Conservation (phyloP, 1,140 invertebrate species). For the Sarcophaga bullata region DNA sequence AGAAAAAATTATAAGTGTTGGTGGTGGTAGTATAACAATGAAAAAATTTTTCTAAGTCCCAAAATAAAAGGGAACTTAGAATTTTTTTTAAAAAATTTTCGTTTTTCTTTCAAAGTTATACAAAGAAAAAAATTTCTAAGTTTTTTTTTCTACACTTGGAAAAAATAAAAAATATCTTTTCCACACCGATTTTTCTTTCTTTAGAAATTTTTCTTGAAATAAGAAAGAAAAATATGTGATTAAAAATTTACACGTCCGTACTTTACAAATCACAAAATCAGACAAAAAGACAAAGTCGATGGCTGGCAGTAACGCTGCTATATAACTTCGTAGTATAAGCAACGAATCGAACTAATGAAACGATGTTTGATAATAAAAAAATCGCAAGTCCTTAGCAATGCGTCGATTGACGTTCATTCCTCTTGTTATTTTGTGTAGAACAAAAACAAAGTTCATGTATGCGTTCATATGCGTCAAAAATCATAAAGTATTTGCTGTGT, state of each 20-base stretch:
- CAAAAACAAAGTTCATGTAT: constrained; percentile 22
- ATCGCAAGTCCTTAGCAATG: constrained; percentile 31
- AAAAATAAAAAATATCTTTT: no score
- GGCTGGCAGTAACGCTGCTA: constrained; percentile 18
- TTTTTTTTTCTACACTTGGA: not conserved
- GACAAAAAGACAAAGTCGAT: constrained; percentile 45
- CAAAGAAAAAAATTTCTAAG: not conserved
- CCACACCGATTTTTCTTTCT: not conserved
- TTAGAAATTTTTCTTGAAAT: constrained; percentile 16
- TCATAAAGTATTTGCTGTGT: not conserved
- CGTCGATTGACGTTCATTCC: constrained; percentile 27
- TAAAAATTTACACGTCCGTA: constrained; percentile 35
- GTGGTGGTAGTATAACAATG: constrained; percentile 1
- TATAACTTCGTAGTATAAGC: not conserved
- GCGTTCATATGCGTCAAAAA: constrained; percentile 10
- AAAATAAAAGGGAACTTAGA: constrained; percentile 19
- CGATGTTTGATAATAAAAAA: not conserved
- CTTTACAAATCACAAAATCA: constrained; percentile 40
- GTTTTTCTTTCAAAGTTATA: no score
- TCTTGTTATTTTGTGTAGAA: not conserved
- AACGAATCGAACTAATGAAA: not conserved
- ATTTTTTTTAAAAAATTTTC: not conserved
- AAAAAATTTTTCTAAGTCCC: constrained; percentile 44
- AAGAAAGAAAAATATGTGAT: not conserved
- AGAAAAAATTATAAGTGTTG: constrained; percentile 34